These are phyloP conservation scores for Colaptes auratus DNA, from an alignment of 2,113 vertebrate species.

Conservation along the genomic window DNA sequence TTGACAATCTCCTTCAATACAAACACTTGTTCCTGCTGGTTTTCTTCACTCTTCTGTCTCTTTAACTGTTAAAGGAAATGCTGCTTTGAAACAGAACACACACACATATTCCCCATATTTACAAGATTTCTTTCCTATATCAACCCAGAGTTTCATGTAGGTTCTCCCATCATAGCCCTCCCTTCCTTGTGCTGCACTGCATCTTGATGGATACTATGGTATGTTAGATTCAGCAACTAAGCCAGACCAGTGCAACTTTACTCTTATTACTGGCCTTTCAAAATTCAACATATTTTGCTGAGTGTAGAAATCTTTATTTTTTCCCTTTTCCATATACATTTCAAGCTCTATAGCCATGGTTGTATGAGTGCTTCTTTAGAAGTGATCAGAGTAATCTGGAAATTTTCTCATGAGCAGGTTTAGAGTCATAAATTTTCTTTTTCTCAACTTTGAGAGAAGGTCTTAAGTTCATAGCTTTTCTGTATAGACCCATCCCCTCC, in stretches of 20 bases:
- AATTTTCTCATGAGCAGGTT: not conserved
- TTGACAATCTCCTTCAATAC: not conserved
- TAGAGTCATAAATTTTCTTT: not conserved
- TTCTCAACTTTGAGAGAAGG: not conserved
- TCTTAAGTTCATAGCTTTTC: not conserved
- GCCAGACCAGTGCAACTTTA: not conserved
- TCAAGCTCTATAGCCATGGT: not conserved
- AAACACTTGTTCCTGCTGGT: not conserved
- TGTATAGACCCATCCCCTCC: not conserved
- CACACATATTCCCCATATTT: not conserved
- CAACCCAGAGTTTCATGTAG: not conserved
- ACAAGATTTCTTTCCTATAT: not conserved
- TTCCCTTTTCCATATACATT: not conserved
- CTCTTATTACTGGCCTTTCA: not conserved
- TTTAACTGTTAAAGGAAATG: not conserved
- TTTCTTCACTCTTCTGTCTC: not conserved
- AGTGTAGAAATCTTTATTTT: not conserved
- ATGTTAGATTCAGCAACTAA: not conserved
- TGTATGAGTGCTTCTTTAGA: not conserved
- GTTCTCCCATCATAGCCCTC: not conserved
- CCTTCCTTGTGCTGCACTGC: not conserved
- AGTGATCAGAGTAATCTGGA: not conserved
- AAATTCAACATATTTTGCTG: not conserved
- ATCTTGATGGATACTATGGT: fast-evolving
- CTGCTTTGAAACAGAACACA: not conserved